phyloP scores from a whole-genome alignment of 2,888 invertebrate genomes.

The Pharmacophagus antenor region DNA sequence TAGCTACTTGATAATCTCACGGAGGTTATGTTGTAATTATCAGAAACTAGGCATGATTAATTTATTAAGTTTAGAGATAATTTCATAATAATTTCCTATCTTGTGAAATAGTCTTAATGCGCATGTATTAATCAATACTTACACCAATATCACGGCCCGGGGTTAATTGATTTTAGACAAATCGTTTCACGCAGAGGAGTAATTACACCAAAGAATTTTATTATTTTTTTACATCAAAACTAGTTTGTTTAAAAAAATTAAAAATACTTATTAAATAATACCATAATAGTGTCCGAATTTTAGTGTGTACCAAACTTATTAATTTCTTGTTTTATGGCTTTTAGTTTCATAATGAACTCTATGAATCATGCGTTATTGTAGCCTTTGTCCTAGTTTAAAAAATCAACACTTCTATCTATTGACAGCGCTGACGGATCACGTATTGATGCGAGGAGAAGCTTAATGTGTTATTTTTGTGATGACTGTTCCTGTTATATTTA shows the following conservation, averaged over 20 bases:
- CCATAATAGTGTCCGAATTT: not conserved
- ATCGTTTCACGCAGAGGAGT: not conserved
- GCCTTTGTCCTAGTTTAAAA: not conserved
- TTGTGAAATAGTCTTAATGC: not conserved
- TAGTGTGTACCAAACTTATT: not conserved
- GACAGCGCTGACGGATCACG: conserved; percentile 69
- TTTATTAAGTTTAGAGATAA: not conserved
- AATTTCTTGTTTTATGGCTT: not conserved
- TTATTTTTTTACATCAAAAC: not conserved
- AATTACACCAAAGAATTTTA: not conserved
- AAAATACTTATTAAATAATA: not conserved
- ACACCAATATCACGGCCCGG: not conserved
- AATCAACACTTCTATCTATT: conserved; percentile 15
- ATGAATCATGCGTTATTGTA: not conserved
- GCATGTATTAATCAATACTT: not conserved
- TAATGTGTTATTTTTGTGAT: conserved; percentile 78
- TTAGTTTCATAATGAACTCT: not conserved
- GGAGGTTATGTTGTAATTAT: too few species aligned
- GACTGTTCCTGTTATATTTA: conserved; percentile 73
- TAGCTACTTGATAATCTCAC: too few species aligned
- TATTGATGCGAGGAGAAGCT: conserved; percentile 74
- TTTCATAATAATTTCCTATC: not conserved
- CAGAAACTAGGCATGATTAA: not conserved
- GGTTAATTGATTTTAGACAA: not conserved
- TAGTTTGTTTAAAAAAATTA: not conserved